These are phyloP conservation scores for Gracilinanus agilis DNA, from an alignment of 2,113 vertebrate species.

Conservation along the genomic window DNA sequence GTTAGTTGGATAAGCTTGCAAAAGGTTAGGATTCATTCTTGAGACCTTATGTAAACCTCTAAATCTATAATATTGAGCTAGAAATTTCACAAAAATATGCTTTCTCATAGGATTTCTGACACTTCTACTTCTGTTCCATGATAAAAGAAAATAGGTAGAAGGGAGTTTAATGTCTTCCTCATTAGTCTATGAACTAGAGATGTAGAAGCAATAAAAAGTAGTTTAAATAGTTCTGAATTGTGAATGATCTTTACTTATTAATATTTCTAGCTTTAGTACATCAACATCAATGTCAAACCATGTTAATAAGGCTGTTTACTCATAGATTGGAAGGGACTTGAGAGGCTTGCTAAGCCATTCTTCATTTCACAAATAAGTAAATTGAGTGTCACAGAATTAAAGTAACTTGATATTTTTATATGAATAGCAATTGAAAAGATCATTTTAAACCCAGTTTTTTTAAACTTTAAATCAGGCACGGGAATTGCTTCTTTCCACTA, in stretches of 20 bases:
- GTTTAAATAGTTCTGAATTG: not conserved
- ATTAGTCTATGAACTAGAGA: not conserved
- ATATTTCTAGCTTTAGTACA: not conserved
- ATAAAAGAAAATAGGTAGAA: not conserved
- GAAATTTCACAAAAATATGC: accelerated
- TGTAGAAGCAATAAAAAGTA: not conserved
- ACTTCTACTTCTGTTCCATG: not conserved
- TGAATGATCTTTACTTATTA: not conserved
- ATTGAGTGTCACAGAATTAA: not conserved
- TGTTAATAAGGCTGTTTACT: not conserved
- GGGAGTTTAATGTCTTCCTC: not conserved
- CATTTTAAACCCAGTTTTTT: not conserved
- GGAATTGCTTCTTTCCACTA: too few relatives aligned
- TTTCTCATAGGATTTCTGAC: not conserved
- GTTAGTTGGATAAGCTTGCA: not conserved
- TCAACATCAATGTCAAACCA: not conserved
- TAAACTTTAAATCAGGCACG: not conserved
- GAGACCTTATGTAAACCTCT: not conserved
- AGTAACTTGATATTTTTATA: not conserved
- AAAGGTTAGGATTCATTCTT: not conserved
- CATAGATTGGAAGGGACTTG: not conserved
- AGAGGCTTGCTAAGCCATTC: not conserved
- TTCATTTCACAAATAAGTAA: not conserved
- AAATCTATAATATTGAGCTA: not conserved
- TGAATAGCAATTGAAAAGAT: not conserved